These are phyloP conservation scores for Lamproptera curius DNA, from an alignment of 2,888 invertebrate species.

Conservation along the genomic window DNA sequence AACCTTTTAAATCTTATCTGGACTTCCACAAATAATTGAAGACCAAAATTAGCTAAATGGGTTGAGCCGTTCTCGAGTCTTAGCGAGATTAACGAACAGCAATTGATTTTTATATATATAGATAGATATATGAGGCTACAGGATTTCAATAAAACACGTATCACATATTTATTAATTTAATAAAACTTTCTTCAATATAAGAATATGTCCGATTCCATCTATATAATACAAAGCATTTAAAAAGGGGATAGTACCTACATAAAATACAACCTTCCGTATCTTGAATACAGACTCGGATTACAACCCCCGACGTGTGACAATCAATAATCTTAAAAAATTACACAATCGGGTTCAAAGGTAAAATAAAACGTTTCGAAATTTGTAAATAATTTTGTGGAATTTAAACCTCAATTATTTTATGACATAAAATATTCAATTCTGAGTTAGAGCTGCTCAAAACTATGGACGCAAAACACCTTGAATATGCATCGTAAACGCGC, in stretches of 20 bases:
- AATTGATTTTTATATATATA: too few species aligned
- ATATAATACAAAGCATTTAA: constrained; percentile 74
- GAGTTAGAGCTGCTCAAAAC: too few species aligned
- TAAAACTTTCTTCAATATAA: constrained; percentile 74
- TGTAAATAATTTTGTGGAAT: too few species aligned
- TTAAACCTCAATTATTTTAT: too few species aligned
- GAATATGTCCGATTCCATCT: constrained; percentile 78
- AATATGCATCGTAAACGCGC: too few species aligned
- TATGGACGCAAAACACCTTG: too few species aligned
- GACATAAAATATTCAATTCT: too few species aligned
- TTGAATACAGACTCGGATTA: constrained; percentile 36
- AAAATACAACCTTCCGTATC: constrained; percentile 67
- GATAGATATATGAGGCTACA: neutral
- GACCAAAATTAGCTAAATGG: too few species aligned
- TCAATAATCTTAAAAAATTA: neutral
- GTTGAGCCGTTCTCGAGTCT: too few species aligned
- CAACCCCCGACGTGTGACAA: constrained; percentile 6
- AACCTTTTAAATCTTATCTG: too few species aligned
- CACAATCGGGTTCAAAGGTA: neutral
- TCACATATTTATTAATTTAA: constrained; percentile 61
- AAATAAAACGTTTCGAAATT: neutral
- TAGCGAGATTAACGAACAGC: too few species aligned
- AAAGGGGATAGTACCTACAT: constrained; percentile 72
- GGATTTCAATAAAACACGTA: constrained; percentile 38
- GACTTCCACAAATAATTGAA: too few species aligned